Percentiles rank a stretch among this genome's conserved stretches.
phyloP scores from a whole-genome alignment of 2,113 vertebrate species.

The Thamnophis sirtalis region DNA sequence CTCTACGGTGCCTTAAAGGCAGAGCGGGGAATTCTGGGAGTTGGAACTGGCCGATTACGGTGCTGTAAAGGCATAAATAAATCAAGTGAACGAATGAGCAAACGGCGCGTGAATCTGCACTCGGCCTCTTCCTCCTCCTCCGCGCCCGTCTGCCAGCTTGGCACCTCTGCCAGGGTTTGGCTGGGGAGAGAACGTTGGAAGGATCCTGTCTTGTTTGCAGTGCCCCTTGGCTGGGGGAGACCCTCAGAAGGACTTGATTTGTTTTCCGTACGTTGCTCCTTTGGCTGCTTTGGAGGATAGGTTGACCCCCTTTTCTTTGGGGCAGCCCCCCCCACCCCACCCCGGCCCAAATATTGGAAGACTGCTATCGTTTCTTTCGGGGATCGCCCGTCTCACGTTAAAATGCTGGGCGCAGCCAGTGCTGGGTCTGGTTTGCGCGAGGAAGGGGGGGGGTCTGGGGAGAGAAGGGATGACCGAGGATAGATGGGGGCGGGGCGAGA shows the following conservation, averaged over 20 bases:
- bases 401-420: conserved; percentile 62
- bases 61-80: not conserved
- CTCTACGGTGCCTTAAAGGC: not conserved
- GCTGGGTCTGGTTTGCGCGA: conserved; percentile 5
- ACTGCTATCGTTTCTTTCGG: not conserved
- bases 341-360: not conserved
- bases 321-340: not conserved
- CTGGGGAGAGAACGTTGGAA: not conserved
- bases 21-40: not conserved
- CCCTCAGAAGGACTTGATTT: too few relatives aligned
- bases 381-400: conserved; percentile 33
- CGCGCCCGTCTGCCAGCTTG: too few relatives aligned
- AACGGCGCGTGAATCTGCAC: not conserved
- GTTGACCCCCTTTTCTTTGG: too few relatives aligned
- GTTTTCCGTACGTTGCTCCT: too few relatives aligned
- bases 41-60: too few relatives aligned
- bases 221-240: too few relatives aligned
- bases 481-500: not conserved
- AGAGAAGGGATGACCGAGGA: conserved; percentile 30
- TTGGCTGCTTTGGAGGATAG: too few relatives aligned
- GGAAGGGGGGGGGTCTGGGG: conserved; percentile 36
- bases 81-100: not conserved
- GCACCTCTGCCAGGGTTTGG: too few relatives aligned
- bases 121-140: too few relatives aligned
- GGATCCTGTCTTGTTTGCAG: not conserved